phyloP scores from a whole-genome alignment of 2,113 vertebrate genomes.

The Anseranas semipalmata region DNA sequence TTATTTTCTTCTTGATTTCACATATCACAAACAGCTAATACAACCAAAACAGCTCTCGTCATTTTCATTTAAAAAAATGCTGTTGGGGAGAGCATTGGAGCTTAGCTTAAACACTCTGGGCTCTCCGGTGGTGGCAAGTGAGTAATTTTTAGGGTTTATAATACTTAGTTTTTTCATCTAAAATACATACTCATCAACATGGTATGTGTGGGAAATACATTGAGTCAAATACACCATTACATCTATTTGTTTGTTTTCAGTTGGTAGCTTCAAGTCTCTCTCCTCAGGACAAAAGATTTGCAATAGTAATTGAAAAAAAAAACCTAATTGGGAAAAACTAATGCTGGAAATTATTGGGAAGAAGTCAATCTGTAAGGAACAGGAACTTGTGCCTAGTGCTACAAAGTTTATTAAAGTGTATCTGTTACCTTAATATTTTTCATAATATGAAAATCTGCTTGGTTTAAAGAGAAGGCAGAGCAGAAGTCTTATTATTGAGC shows the following conservation, averaged over 20 bases:
- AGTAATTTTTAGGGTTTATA: background rate
- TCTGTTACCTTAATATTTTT: background rate
- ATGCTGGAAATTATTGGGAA: background rate
- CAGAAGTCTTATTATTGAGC: background rate
- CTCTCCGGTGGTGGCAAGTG: background rate
- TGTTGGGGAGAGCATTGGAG: background rate
- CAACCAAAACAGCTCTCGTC: background rate
- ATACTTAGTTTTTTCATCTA: background rate
- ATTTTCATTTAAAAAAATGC: background rate
- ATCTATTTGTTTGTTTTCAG: background rate
- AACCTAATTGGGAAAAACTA: background rate
- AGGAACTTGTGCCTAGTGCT: background rate
- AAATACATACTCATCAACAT: background rate
- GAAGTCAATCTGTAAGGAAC: background rate
- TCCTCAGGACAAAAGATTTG: background rate
- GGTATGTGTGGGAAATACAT: background rate
- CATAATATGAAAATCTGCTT: background rate
- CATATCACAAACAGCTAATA: background rate
- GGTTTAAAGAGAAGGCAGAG: background rate
- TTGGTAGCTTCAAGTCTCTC: background rate
- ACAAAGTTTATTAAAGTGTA: background rate
- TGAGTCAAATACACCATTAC: background rate
- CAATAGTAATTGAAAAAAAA: background rate
- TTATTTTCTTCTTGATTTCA: background rate
- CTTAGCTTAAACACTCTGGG: background rate